phyloP scores from a whole-genome alignment of 2,888 invertebrate genomes.

The Zeuzera pyrina region DNA sequence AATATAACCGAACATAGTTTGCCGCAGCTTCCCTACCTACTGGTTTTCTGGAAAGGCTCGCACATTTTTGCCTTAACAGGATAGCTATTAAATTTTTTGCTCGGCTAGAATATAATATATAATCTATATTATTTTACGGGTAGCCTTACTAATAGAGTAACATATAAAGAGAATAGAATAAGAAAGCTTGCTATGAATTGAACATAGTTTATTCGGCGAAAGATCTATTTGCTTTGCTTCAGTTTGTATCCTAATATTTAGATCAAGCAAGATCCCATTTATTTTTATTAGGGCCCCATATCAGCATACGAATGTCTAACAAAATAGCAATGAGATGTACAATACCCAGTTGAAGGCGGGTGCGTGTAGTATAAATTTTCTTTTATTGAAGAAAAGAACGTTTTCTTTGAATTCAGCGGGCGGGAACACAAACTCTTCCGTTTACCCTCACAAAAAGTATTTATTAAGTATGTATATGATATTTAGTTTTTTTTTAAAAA shows the following conservation, averaged over 20 bases:
- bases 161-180: too few species aligned
- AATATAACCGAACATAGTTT: too few species aligned
- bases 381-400: constrained; percentile 23
- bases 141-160: too few species aligned
- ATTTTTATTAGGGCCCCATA: constrained; percentile 52
- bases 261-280: constrained; percentile 49
- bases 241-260: constrained; percentile 54
- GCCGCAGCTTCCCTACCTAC: too few species aligned
- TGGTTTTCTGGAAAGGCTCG: too few species aligned
- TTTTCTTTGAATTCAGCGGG: background rate
- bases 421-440: background rate
- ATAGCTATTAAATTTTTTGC: too few species aligned
- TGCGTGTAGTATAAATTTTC: constrained; percentile 26
- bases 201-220: constrained; percentile 16
- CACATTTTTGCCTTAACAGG: too few species aligned
- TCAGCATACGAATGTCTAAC: constrained; percentile 53
- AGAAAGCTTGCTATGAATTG: constrained; percentile 3
- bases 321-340: constrained; percentile 37
- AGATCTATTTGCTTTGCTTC: constrained; percentile 27
- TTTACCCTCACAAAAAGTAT: background rate
- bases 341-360: constrained; percentile 23
- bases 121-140: too few species aligned
- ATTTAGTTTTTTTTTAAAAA: background rate
- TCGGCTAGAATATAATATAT: too few species aligned
- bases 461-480: background rate